These are phyloP conservation scores for Eristalis pertinax DNA, from an alignment of 2,888 invertebrate species.

Conservation along the genomic window DNA sequence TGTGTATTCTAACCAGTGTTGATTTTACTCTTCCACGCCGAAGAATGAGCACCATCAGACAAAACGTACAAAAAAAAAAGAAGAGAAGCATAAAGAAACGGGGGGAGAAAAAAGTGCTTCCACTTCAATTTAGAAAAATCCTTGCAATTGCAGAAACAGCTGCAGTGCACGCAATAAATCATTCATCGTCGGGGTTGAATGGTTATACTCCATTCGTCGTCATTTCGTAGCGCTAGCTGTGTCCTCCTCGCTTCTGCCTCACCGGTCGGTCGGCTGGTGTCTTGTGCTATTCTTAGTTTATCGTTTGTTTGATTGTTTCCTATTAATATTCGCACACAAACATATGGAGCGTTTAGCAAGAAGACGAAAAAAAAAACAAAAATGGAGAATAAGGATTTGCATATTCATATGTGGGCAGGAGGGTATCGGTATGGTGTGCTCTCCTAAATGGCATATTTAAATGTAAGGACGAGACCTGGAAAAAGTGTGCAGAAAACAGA, in stretches of 20 bases:
- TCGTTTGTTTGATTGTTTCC: conserved; percentile 68
- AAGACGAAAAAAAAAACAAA: neutral
- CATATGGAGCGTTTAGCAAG: conserved; percentile 29
- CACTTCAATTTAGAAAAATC: conserved; percentile 67
- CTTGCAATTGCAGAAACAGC: conserved; percentile 73
- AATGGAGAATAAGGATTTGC: conserved; percentile 34
- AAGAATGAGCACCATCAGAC: conserved; percentile 43
- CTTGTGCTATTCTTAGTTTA: conserved; percentile 59
- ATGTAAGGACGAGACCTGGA: conserved; percentile 14
- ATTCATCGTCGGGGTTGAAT: conserved; percentile 73
- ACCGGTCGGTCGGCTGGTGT: conserved; percentile 28
- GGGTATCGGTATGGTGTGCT: conserved; percentile 8
- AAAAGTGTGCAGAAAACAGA: conserved; percentile 1
- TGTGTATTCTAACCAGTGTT: conserved; percentile 30
- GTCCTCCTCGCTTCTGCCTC: conserved; percentile 18
- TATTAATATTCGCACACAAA: conserved; percentile 68
- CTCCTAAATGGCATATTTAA: conserved; percentile 44
- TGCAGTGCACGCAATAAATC: conserved; percentile 74
- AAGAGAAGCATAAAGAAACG: neutral
- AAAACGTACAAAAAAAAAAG: conserved; percentile 18
- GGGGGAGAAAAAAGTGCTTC: conserved; percentile 52
- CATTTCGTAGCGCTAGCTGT: conserved; percentile 31
- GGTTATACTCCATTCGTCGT: conserved; percentile 64
- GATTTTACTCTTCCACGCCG: conserved; percentile 36
- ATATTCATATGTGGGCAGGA: conserved; percentile 44